Evolutionary conservation across 2,797 vertebrate species (phyloP), one percentile per base, ranked within the genome.

Genomic region (Apogon hyalosoma): DNA sequence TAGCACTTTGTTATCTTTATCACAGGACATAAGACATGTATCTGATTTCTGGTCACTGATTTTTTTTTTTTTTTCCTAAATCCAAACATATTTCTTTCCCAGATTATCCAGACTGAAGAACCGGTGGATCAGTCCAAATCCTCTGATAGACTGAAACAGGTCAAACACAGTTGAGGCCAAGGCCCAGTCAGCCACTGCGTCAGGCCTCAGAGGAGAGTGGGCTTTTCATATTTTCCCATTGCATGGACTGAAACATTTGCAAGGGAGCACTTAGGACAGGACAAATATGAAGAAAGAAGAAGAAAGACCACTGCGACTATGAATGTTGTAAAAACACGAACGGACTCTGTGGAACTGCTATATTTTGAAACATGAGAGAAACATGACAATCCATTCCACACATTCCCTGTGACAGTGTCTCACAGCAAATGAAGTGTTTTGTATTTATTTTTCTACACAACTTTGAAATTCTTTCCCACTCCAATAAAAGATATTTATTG

Each of bases 401-500:
- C 75, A 87, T 82, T 88, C 63, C 72, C 64, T 71, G 88, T 86
- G 85, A 88, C 75, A 83, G 3, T 8, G 62, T 83, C 78, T 88
- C 80, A 71, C 79, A 80, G 83, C 63, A 73, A 85, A 88, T 76
- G 40, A 87, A 87, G 73, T 79, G 83, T 87, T 77, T 85, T 89
- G 80, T 92, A 91, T 91, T 91, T 92, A 91, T 93, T 95, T 96
- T 90, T 94, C 90, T 95, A 95, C 88, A 93, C 94, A 86, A 90
- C 91, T 93, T 92, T 38, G 3, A 75, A 79, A 77, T 79, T 76
- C 69, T 61, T 66, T 80, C 48, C 51, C 42, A 46, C 69, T 86
- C 76, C 78, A 94, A 95, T 94, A 93, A 95, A 94, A 92, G 93
- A 71, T 97, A 99, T 99, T 99, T 99, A 98, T 99, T 98, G 97